phyloP scores from a whole-genome alignment of 2,797 vertebrate species.

The Knipowitschia caucasica region DNA sequence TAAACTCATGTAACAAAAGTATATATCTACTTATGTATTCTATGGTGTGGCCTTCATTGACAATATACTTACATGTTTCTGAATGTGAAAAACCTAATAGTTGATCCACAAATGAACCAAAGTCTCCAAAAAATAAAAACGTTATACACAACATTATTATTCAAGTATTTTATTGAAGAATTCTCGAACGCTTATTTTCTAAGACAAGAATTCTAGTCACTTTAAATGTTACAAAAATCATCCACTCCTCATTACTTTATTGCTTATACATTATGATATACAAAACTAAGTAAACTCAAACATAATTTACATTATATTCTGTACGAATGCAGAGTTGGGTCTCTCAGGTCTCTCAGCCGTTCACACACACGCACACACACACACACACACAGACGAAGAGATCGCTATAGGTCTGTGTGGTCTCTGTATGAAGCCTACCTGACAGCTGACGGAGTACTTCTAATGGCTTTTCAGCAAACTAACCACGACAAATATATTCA shows the following conservation, averaged over 20 bases:
- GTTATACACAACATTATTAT: conserved; percentile 11
- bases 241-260: conserved; percentile 46
- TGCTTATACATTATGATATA: conserved; percentile 51
- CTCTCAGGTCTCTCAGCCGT: conserved; percentile 16
- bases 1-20: too few relatives aligned
- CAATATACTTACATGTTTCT: too few relatives aligned
- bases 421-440: conserved; percentile 28
- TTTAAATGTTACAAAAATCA: conserved; percentile 42
- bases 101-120: not conserved
- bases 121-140: not conserved
- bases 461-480: conserved; percentile 32
- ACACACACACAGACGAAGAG: conserved; percentile 15
- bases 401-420: conserved; percentile 17
- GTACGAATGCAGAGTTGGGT: conserved; percentile 16
- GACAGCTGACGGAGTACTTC: conserved; percentile 26
- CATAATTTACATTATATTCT: conserved; percentile 22
- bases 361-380: conserved; percentile 20
- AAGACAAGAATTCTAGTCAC: conserved; percentile 39
- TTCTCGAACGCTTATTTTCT: conserved; percentile 18
- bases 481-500: conserved; percentile 12
- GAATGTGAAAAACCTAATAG: too few relatives aligned
- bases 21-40: too few relatives aligned
- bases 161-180: conserved; percentile 31
- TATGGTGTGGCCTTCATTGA: too few relatives aligned
- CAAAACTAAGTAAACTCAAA: conserved; percentile 51